A percentile compares a stretch with the other conserved stretches of the same genome.
Evolutionary conservation across 2,113 vertebrate species (phyloP).

Genomic region (Pygoscelis adeliae): DNA sequence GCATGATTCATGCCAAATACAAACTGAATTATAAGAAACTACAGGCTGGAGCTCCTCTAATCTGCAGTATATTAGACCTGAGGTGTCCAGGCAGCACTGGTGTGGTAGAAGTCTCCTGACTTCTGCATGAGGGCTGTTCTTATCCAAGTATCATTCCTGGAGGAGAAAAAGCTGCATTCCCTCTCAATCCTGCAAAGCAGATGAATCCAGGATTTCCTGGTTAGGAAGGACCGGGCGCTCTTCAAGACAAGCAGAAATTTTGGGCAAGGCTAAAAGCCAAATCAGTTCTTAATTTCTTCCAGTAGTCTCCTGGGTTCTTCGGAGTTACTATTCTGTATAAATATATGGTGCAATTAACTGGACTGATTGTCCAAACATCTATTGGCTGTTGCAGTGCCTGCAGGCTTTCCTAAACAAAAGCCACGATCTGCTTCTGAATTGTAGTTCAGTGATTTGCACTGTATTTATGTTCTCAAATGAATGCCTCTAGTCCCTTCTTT

Average conservation of each 20-base stretch:
- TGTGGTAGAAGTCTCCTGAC: background rate
- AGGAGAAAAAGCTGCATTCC: background rate
- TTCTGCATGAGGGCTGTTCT: background rate
- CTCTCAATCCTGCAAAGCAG: background rate
- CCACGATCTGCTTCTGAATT: background rate
- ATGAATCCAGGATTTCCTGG: background rate
- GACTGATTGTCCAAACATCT: background rate
- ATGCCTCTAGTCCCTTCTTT: background rate
- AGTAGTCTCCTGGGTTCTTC: background rate
- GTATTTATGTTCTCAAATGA: background rate
- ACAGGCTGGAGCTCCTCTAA: background rate
- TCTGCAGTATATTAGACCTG: background rate
- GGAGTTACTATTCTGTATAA: background rate
- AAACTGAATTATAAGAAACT: background rate
- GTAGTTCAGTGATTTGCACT: background rate
- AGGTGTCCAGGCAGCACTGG: background rate
- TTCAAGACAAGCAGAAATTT: background rate
- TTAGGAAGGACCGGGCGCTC: background rate
- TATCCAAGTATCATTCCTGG: background rate
- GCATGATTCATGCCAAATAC: slow-evolving; percentile 1
- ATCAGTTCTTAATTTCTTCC: background rate
- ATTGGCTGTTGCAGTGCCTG: background rate
- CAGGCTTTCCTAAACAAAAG: background rate
- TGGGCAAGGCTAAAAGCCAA: background rate
- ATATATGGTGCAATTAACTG: background rate